phyloP scores from a whole-genome alignment of 2,113 vertebrate genomes.

The Megaleporinus macrocephalus region DNA sequence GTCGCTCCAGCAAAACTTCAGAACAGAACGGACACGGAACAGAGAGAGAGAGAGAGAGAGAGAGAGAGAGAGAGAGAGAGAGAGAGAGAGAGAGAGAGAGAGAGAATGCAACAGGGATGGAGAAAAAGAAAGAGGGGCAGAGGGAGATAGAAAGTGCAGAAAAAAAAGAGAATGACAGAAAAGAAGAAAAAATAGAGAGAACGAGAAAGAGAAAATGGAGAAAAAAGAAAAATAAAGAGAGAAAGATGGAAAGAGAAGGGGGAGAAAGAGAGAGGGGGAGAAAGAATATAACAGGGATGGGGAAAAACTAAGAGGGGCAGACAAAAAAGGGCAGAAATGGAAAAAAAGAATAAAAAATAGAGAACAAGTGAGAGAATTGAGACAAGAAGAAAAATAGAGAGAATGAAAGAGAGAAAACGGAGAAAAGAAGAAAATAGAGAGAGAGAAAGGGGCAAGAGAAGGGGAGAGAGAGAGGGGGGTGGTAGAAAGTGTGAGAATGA shows the following conservation, averaged over 20 bases:
- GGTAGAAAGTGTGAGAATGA: background rate
- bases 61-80: background rate
- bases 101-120: background rate
- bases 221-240: background rate
- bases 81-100: background rate
- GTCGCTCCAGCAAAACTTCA: conserved; percentile 28
- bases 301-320: too few species aligned
- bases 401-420: background rate
- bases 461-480: background rate
- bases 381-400: too few species aligned
- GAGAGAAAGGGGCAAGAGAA: background rate
- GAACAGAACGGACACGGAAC: conserved; percentile 19
- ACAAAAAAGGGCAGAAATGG: too few species aligned
- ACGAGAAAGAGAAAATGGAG: background rate
- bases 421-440: background rate
- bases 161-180: background rate
- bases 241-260: background rate
- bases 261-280: background rate
- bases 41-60: background rate
- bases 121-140: conserved; percentile 55
- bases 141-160: background rate
- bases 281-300: too few species aligned
- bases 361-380: too few species aligned
- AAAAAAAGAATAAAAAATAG: background rate
- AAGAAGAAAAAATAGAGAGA: background rate